Conservation (phyloP, 1,140 invertebrate genomes). For the Drosophila ogumai region DNA sequence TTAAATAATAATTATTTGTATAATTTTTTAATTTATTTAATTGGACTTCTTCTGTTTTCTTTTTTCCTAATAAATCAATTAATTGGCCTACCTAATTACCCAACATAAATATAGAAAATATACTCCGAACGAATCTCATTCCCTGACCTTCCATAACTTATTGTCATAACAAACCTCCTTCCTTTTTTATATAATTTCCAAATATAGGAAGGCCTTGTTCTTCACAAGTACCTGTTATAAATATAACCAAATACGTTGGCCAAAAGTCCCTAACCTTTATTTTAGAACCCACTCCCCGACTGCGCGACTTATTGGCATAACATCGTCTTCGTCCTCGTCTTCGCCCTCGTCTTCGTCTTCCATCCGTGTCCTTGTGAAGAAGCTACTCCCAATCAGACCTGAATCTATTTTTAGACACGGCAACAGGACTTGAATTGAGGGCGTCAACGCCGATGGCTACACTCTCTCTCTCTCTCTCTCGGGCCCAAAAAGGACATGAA, state of each 20-base stretch:
- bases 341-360: background rate
- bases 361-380: constrained; percentile 20
- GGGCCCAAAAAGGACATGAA: constrained; percentile 18
- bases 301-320: constrained; percentile 10
- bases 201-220: background rate
- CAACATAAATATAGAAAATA: background rate
- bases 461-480: background rate
- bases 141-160: background rate
- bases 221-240: background rate
- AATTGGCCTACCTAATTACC: background rate
- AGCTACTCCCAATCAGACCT: constrained; percentile 1
- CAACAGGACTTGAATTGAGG: constrained; percentile 40
- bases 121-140: no score
- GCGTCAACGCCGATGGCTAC: constrained; percentile 23
- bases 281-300: background rate
- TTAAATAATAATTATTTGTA: no score
- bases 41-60: background rate
- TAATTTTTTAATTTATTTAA: background rate
- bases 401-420: constrained; percentile 57
- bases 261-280: background rate
- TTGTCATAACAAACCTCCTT: background rate
- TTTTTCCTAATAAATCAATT: background rate
- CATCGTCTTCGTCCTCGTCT: constrained; percentile 2
- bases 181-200: background rate
- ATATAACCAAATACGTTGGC: constrained; percentile 10